Percentiles rank a stretch among this genome's conserved stretches.
Conservation (phyloP, 1,140 invertebrate species). For the Thereuonema tuberculata region DNA sequence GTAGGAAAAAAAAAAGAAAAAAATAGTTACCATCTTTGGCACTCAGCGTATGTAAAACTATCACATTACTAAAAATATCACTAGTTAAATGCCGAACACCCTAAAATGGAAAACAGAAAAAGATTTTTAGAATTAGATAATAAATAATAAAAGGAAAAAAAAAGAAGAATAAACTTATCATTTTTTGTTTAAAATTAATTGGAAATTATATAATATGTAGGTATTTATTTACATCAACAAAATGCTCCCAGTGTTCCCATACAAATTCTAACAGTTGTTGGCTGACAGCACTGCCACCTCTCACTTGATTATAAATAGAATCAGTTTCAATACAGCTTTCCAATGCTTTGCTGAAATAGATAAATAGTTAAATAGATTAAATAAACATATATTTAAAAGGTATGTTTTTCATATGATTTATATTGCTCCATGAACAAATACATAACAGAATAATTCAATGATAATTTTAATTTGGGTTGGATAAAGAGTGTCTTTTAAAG, state of each 20-base stretch:
- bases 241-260: constrained; percentile 17
- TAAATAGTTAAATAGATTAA: too few species aligned
- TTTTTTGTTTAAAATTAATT: too few species aligned
- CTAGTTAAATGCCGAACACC: constrained; percentile 14
- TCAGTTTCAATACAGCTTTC: too few species aligned
- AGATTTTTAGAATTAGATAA: too few species aligned
- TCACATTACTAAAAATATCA: constrained; percentile 14
- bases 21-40: constrained; percentile 1
- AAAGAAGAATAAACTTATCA: not conserved
- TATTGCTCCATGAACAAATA: not conserved
- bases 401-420: too few species aligned
- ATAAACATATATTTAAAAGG: too few species aligned
- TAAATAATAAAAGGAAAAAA: too few species aligned
- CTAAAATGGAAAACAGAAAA: too few species aligned
- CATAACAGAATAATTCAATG: not conserved
- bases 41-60: not conserved
- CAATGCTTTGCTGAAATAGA: too few species aligned
- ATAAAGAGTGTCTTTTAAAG: too few species aligned
- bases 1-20: too few species aligned
- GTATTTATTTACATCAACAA: constrained; percentile 15
- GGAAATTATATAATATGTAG: not conserved
- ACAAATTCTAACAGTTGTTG: constrained; percentile 5
- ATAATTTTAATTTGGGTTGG: constrained; percentile 5
- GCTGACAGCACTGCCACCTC: not conserved
- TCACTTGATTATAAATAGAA: too few species aligned